These are phyloP conservation scores for Poeciliopsis gracilis DNA, from an alignment of 2,797 vertebrate genomes.

Conservation along the genomic window DNA sequence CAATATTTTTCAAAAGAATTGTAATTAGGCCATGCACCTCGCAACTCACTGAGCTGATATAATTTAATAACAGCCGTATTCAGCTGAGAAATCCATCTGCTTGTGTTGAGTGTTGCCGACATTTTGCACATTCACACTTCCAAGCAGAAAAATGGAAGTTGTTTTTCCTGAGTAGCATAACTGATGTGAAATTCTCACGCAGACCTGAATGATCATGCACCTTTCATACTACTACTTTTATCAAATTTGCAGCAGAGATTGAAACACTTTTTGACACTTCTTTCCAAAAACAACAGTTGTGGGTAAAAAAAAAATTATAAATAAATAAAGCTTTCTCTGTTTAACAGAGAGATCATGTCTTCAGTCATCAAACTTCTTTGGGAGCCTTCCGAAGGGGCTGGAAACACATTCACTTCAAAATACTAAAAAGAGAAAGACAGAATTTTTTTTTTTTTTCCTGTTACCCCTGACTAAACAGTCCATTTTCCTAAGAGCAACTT, in stretches of 20 bases:
- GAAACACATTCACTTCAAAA: constrained; percentile 62
- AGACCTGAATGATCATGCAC: constrained; percentile 42
- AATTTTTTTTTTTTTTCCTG: constrained; percentile 19
- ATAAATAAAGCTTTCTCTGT: constrained; percentile 16
- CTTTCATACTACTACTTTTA: constrained; percentile 58
- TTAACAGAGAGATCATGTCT: constrained; percentile 60
- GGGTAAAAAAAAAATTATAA: constrained; percentile 30
- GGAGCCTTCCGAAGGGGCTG: constrained; percentile 46
- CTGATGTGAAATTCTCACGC: constrained; percentile 52
- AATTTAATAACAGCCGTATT: constrained; percentile 65
- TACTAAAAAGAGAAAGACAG: constrained; percentile 14
- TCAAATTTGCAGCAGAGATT: constrained; percentile 57
- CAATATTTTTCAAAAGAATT: constrained; percentile 61
- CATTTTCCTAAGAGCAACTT: constrained; percentile 33
- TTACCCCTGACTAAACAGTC: constrained; percentile 22
- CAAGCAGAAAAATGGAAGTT: constrained; percentile 56
- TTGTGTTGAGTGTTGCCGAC: constrained; percentile 44
- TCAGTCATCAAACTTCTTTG: constrained; percentile 57
- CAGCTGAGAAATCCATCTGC: constrained; percentile 57
- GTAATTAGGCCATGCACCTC: constrained; percentile 67
- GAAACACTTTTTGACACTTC: constrained; percentile 60
- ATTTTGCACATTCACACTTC: constrained; percentile 57
- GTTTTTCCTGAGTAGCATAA: constrained; percentile 47
- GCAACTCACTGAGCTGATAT: constrained; percentile 43
- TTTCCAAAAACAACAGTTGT: constrained; percentile 65